phyloP scores from a whole-genome alignment of 2,888 invertebrate genomes.

The Leptinotarsa haldemani region DNA sequence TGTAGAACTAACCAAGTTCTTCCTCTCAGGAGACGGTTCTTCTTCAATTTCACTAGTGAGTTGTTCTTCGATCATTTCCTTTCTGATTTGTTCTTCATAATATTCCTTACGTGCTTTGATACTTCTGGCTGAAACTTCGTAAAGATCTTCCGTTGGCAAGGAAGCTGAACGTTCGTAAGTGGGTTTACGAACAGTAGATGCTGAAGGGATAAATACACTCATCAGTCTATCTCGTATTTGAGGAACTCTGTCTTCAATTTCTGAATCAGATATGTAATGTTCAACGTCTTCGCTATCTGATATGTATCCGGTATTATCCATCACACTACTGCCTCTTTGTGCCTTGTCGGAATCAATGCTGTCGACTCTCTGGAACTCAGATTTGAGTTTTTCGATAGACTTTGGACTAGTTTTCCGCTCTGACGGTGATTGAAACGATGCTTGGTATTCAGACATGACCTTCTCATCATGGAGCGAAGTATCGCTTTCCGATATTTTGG shows the following conservation, averaged over 20 bases:
- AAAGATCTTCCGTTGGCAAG: slow-evolving; percentile 66
- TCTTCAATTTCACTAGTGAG: slow-evolving; percentile 67
- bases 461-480: slow-evolving; percentile 44
- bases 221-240: slow-evolving; percentile 65
- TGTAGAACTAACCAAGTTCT: slow-evolving; percentile 56
- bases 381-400: slow-evolving; percentile 37
- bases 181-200: slow-evolving; percentile 58
- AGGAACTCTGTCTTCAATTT: slow-evolving; percentile 65
- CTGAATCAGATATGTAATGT: slow-evolving; percentile 64
- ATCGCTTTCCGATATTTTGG: slow-evolving; percentile 46
- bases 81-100: slow-evolving; percentile 73
- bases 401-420: slow-evolving; percentile 48
- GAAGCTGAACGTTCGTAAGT: slow-evolving; percentile 68
- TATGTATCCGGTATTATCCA: slow-evolving; percentile 64
- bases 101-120: slow-evolving; percentile 70
- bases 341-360: slow-evolving; percentile 64
- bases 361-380: slow-evolving; percentile 54
- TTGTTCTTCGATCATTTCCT: slow-evolving; percentile 70
- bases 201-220: slow-evolving; percentile 63
- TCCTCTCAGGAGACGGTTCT: slow-evolving; percentile 66
- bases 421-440: slow-evolving; percentile 59
- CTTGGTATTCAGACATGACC: slow-evolving; percentile 62
- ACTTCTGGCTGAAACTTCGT: slow-evolving; percentile 69
- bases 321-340: slow-evolving; percentile 55
- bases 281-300: slow-evolving; percentile 65